Evolutionary conservation across 2,113 vertebrate species (phyloP).

Genomic region (Vombatus ursinus): DNA sequence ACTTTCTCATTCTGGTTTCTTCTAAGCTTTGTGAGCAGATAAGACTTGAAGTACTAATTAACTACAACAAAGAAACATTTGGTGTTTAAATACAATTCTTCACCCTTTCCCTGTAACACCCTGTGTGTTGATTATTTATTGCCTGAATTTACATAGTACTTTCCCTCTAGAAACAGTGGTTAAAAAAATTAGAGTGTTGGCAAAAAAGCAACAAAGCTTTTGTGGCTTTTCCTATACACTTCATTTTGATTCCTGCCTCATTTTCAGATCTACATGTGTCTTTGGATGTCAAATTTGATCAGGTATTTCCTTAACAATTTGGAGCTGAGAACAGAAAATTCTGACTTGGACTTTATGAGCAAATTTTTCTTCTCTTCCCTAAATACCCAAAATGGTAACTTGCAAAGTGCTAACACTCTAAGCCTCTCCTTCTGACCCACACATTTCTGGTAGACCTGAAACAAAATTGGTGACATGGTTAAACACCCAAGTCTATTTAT

Average conservation of each 20-base stretch:
- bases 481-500: neutral
- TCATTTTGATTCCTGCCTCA: neutral
- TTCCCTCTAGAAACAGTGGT: neutral
- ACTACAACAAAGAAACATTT: conserved; percentile 6
- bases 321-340: neutral
- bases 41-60: neutral
- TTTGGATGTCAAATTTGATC: neutral
- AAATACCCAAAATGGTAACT: neutral
- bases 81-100: conserved; percentile 13
- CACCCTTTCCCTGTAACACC: neutral
- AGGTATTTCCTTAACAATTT: neutral
- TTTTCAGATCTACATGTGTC: neutral
- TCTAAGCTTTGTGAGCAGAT: conserved; percentile 31
- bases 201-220: neutral
- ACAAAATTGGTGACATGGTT: neutral
- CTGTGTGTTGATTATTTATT: neutral
- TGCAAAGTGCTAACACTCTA: neutral
- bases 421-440: neutral
- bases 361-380: neutral
- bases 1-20: conserved; percentile 20
- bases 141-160: neutral
- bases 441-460: neutral
- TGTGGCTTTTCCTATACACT: neutral
- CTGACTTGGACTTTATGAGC: neutral
- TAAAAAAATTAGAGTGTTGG: neutral